These are phyloP conservation scores for Epinephelus awoara DNA, from an alignment of 2,797 vertebrate species.

Conservation along the genomic window DNA sequence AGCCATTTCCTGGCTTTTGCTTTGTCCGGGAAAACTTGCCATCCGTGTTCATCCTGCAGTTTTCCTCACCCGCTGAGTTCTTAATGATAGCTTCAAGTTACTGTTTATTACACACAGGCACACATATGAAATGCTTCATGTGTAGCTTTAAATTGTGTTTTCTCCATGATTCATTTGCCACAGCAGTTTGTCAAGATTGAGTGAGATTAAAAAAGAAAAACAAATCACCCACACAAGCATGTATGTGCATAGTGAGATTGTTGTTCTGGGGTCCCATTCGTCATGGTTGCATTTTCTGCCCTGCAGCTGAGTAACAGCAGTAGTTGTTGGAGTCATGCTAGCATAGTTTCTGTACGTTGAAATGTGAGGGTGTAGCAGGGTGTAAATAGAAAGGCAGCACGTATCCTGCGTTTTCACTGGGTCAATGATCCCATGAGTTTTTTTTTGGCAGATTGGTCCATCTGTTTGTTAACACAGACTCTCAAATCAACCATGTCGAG, in stretches of 20 bases:
- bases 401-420: not conserved
- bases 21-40: conserved; percentile 36
- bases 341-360: not conserved
- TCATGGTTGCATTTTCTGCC: not conserved
- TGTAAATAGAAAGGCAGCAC: not conserved
- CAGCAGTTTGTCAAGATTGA: not conserved
- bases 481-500: not conserved
- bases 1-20: conserved; percentile 42
- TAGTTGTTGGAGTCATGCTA: not conserved
- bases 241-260: not conserved
- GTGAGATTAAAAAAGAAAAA: conserved; percentile 9
- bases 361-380: not conserved
- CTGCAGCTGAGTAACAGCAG: conserved; percentile 17
- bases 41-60: conserved; percentile 22
- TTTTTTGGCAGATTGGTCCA: not conserved
- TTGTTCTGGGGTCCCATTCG: not conserved
- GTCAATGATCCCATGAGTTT: not conserved
- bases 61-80: conserved; percentile 31
- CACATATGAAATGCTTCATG: not conserved
- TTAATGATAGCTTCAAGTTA: conserved; percentile 45
- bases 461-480: not conserved
- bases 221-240: not conserved
- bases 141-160: conserved; percentile 7
- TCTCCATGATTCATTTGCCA: conserved; percentile 3
- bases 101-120: conserved; percentile 4